Base-by-base conservation (phyloP, 2,888 invertebrate species). In the Brachynemurus nebulosus region DNA sequence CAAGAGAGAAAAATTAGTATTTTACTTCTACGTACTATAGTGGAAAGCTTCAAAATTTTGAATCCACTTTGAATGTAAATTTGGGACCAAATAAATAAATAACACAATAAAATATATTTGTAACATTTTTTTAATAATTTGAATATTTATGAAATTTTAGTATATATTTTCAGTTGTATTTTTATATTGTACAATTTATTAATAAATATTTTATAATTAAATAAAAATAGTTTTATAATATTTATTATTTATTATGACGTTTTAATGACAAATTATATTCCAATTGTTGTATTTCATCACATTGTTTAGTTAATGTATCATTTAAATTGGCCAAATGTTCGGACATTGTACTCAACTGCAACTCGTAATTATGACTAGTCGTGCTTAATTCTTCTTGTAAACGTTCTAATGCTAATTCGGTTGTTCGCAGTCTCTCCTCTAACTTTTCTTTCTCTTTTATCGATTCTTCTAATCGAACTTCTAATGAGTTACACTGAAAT, bases 221-320 rank as follows among this genome's bases (percentile, higher is more conserved):
- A n/a, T n/a, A n/a, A n/a, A 30, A 30, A 30, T 12, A 8, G n/a
- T 30, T 27, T 27, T 30, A 8, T n/a, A 30, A 30, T 30, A 12
- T 27, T 30, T 30, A 30, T 30, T 30, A 12, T 30, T n/a, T 12
- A 30, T 14, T n/a, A 9, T 30, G 30, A 23, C 9, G 6, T 30
- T 30, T 30, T 30, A 30, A 30, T 2, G 50, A 46, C 43, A 63
- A 51, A 59, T 75, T 74, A 56, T 77, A 79, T 53, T 72, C 74
- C 23, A 83, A 64, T 50, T 71, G 71, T 53, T 85, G 78, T 52
- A 88, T 81, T 59, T 81, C 75, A 64, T 89, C 88, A 59, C 83
- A 80, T 58, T 88, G 86, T 43, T 66, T 65, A 17, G 91, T 78
- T 40, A 95, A 73, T 66, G 88, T 90, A 54, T 92, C 92, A 65